Percentiles rank a stretch among this genome's conserved stretches.
These are phyloP conservation scores for Idris sp. DNA, from an alignment of 1,140 invertebrate species.

Conservation along the genomic window DNA sequence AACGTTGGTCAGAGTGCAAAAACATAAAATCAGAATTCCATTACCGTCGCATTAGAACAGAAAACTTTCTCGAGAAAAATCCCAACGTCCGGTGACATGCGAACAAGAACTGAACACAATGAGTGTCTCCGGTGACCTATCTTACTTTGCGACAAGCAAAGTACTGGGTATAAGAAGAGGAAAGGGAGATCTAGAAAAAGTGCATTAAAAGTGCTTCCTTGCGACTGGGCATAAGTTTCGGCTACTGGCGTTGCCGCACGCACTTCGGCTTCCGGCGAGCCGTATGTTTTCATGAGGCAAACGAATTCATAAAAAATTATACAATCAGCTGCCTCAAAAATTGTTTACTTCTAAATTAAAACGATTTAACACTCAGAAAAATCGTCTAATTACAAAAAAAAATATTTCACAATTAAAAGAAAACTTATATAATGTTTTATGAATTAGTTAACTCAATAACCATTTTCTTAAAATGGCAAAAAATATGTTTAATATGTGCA, in stretches of 20 bases:
- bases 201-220: slow-evolving; percentile 66
- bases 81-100: slow-evolving; percentile 58
- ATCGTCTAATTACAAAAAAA: too few relatives aligned
- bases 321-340: slow-evolving; percentile 35
- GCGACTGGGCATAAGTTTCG: slow-evolving; percentile 60
- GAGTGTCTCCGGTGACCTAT: slow-evolving; percentile 64
- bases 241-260: slow-evolving; percentile 47
- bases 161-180: slow-evolving; percentile 53
- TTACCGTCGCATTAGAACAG: slow-evolving; percentile 61
- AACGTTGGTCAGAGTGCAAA: slow-evolving; percentile 55
- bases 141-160: slow-evolving; percentile 57
- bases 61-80: slow-evolving; percentile 65
- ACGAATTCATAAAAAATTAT: slow-evolving; percentile 45
- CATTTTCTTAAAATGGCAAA: too few relatives aligned
- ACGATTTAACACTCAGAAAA: too few relatives aligned
- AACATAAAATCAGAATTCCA: slow-evolving; percentile 63
- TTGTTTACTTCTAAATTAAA: neutral
- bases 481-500: too few relatives aligned
- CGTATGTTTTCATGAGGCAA: slow-evolving; percentile 41
- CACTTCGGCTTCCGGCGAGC: slow-evolving; percentile 45
- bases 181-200: slow-evolving; percentile 61
- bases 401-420: too few relatives aligned
- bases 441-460: too few relatives aligned
- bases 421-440: too few relatives aligned
- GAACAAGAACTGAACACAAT: slow-evolving; percentile 67